Conservation (phyloP, 2,888 invertebrate species). For the Plebejus anna region DNA sequence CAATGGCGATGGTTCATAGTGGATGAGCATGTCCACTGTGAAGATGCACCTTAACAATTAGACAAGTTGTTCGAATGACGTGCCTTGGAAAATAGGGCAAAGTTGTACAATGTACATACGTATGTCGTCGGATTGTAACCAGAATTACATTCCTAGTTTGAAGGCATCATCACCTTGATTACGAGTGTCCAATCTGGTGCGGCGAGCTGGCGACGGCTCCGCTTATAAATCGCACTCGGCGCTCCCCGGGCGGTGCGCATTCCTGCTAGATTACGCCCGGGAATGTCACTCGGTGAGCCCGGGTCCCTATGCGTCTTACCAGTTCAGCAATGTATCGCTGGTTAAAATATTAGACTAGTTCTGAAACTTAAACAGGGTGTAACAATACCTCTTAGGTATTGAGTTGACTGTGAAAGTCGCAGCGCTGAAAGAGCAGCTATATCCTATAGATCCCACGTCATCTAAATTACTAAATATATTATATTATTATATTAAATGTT, state of each 20-base stretch:
- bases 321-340: not conserved
- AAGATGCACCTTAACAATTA: too few relatives aligned
- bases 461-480: too few relatives aligned
- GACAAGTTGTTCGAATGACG: too few relatives aligned
- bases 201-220: not conserved
- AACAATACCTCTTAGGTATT: not conserved
- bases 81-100: not conserved
- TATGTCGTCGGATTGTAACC: not conserved
- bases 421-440: too few relatives aligned
- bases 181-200: not conserved
- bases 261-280: not conserved
- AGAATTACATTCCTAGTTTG: not conserved
- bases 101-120: not conserved
- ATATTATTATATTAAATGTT: not conserved
- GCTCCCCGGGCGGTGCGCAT: not conserved
- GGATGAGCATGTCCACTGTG: too few relatives aligned
- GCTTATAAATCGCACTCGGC: slow-evolving; percentile 4
- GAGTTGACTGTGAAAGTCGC: too few relatives aligned
- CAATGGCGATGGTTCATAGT: too few relatives aligned
- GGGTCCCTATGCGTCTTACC: not conserved
- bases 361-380: not conserved
- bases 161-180: slow-evolving; percentile 5
- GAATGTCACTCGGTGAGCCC: not conserved
- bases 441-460: too few relatives aligned
- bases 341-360: not conserved